phyloP scores from a whole-genome alignment of 2,797 vertebrate genomes.

The Geotrypetes seraphini region DNA sequence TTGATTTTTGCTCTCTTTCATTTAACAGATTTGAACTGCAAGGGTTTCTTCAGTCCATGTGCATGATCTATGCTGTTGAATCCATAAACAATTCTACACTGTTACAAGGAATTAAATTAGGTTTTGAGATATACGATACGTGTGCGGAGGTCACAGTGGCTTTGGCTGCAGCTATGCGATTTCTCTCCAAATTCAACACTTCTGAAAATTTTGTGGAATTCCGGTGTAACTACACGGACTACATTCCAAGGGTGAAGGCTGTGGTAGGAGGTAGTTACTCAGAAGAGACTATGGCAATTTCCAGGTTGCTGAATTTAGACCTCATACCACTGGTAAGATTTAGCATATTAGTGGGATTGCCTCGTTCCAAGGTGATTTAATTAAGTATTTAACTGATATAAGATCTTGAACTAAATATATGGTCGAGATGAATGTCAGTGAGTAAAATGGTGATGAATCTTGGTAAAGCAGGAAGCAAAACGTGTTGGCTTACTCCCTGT shows the following conservation, averaged over 20 bases:
- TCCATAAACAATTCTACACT: conserved; percentile 61
- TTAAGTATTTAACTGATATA: too few relatives aligned
- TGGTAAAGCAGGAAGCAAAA: too few relatives aligned
- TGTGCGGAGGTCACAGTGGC: conserved; percentile 71
- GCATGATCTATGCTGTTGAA: conserved; percentile 76
- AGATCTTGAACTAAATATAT: too few relatives aligned
- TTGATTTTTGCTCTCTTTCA: conserved; percentile 16
- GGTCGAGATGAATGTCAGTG: too few relatives aligned
- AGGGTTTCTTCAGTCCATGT: conserved; percentile 52
- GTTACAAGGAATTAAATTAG: conserved; percentile 57
- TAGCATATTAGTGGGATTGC: too few relatives aligned
- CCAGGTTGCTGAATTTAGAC: conserved; percentile 64
- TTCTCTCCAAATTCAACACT: conserved; percentile 46
- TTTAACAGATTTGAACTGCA: conserved; percentile 54
- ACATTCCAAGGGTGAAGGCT: conserved; percentile 48
- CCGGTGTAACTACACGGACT: conserved; percentile 47
- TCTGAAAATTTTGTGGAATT: conserved; percentile 34
- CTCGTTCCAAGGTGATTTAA: too few relatives aligned
- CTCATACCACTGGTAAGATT: conserved; percentile 71
- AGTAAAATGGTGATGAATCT: too few relatives aligned
- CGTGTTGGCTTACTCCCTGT: too few relatives aligned
- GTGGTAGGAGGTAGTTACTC: conserved; percentile 64
- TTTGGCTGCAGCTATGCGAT: conserved; percentile 51
- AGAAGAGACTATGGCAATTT: conserved; percentile 68
- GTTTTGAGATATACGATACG: conserved; percentile 70